A percentile compares a stretch with the other conserved stretches of the same genome.
Evolutionary conservation across 1,140 invertebrate species (phyloP).

Genomic region (Ruditapes philippinarum): DNA sequence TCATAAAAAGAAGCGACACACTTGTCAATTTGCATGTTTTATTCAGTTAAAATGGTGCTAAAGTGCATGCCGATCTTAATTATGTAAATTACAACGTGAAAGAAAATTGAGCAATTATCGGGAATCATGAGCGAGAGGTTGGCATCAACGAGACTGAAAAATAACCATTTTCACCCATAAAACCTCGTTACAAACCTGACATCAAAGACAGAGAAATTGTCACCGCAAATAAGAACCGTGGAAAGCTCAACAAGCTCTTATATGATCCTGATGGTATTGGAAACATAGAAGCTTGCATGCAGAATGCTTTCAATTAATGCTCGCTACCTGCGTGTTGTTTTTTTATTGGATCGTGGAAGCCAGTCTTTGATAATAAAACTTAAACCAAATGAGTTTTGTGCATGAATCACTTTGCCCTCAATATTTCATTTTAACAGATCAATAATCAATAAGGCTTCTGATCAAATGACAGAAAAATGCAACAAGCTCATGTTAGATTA

Average conservation of each 20-base stretch:
- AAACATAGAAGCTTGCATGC: background rate
- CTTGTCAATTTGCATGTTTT: background rate
- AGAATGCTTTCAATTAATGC: conserved; percentile 7
- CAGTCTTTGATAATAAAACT: conserved; percentile 18
- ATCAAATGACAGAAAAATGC: background rate
- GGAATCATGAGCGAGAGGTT: background rate
- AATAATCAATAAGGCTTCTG: conserved; percentile 20
- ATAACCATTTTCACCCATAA: conserved; percentile 7
- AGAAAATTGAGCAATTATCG: conserved; percentile 8
- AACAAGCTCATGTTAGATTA: background rate
- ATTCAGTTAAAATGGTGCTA: background rate
- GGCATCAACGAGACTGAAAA: background rate
- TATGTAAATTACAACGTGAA: conserved; percentile 4
- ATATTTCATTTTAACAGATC: conserved; percentile 12
- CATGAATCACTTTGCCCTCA: conserved; percentile 9
- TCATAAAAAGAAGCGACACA: background rate
- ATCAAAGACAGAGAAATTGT: conserved; percentile 18
- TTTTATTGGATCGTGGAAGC: conserved; percentile 9
- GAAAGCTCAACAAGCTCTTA: conserved; percentile 4
- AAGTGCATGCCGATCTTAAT: background rate
- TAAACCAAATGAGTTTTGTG: background rate
- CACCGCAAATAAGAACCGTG: background rate
- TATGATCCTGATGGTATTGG: background rate
- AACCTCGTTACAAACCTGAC: background rate
- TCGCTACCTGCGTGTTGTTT: background rate